Percentiles rank a stretch among this genome's conserved stretches.
Evolutionary conservation across 64 coral and sea anemone species (phyloP).

Genomic region (Montipora cactus): DNA sequence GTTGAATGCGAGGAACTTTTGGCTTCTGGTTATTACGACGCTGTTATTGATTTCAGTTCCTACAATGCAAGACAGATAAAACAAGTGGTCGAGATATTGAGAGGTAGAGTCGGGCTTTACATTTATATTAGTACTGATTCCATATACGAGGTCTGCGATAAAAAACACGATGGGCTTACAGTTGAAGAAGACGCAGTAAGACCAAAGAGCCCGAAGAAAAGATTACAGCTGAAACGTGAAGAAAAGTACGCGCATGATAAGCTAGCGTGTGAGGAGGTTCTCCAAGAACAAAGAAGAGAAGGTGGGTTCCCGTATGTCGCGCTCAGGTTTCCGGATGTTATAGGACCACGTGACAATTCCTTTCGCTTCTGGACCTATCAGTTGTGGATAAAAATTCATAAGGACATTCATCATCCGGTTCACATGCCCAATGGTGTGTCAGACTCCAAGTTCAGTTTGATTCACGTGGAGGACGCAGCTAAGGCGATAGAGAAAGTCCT

Average conservation of each 20-base stretch:
- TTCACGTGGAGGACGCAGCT: conserved; percentile 93
- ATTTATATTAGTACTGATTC: conserved; percentile 94
- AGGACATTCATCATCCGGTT: conserved; percentile 79
- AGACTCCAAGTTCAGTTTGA: conserved; percentile 80
- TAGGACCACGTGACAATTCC: conserved; percentile 94
- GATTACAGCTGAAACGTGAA: conserved; percentile 68
- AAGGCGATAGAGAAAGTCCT: conserved; percentile 78
- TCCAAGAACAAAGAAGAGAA: conserved; percentile 64
- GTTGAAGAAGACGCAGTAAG: conserved; percentile 84
- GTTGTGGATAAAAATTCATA: conserved; percentile 90
- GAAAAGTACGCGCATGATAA: conserved; percentile 93
- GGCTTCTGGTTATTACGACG: conserved; percentile 83
- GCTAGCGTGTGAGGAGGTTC: conserved; percentile 92
- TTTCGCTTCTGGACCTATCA: conserved; percentile 98
- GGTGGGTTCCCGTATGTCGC: conserved; percentile 91
- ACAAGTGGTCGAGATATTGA: conserved; percentile 77
- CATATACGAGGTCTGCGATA: conserved; percentile 89
- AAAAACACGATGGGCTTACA: conserved; percentile 68
- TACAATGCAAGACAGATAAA: conserved; percentile 81
- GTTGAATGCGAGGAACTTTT: conserved; percentile 88
- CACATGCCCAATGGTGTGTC: conserved; percentile 84
- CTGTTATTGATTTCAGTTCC: conserved; percentile 94
- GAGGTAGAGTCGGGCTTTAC: conserved; percentile 85
- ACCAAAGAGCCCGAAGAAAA: conserved; percentile 76
- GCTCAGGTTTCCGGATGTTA: conserved; percentile 89